Evolutionary conservation across 1,140 invertebrate species (phyloP), one percentile per base, ranked within the genome.

Genomic region (Drosophila melanogaster): DNA sequence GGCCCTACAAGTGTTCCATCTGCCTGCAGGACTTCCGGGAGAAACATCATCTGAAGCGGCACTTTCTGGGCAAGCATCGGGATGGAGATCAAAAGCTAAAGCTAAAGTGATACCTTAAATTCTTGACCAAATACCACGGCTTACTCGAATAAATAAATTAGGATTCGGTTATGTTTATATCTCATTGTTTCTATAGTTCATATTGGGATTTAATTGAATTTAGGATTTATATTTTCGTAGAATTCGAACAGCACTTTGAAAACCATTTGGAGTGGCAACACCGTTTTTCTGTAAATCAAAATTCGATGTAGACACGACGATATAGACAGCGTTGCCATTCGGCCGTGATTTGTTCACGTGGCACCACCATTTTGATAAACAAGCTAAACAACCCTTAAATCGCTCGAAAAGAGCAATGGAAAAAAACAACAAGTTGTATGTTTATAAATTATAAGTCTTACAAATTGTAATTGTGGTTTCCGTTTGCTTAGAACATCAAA

Each of bases 401-500:
- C 11, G 10, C 0, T 2, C n/a, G 15, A 26, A 12, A 38, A 38
- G 15, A 22, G 4, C 5, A 17, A 2, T 17, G 1, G 0, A 70
- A 70, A 57, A 64, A 74, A 62, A 74, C 33, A 30, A 47, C 30
- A 61, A 15, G 61, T 73, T 26, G 41, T 84, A 64, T 81, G 60
- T 86, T 87, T 77, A 80, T 85, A 81, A 81, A 73, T 85, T 76
- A 85, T 77, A 85, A 85, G 81, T 85, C 81, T 87, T 81, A 80
- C 81, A 87, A 81, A 87, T 87, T 77, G 56, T 85, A 77, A 85
- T 81, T 87, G 67, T 85, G 56, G 60, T 58, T 83, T 58, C 73
- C 58, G 73, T 65, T 56, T 61, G 71, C 56, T 79, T 77, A 50
- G 66, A 58, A 70, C 37, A 61, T 55, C 49, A 57, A 79, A 76